Evolutionary conservation across 1,140 invertebrate genomes (phyloP).

Genomic region (Calephelis virginiensis): DNA sequence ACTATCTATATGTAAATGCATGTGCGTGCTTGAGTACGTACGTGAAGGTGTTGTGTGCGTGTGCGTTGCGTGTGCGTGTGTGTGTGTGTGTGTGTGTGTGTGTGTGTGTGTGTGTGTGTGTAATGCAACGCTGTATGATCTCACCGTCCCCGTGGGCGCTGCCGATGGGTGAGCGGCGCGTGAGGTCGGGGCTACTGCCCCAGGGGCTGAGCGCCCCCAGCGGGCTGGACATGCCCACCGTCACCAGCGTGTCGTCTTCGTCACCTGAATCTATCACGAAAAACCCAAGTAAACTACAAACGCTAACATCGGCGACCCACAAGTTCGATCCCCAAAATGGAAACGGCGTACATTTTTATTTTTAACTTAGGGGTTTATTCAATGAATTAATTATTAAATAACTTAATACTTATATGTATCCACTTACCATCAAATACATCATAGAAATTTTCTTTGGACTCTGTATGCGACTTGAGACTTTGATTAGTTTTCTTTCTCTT

Average conservation of each 20-base stretch:
- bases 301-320: too few relatives aligned
- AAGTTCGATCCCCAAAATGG: too few relatives aligned
- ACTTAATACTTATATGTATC: too few relatives aligned
- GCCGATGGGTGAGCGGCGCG: slow-evolving; percentile 46
- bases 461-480: slow-evolving; percentile 64
- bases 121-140: too few relatives aligned
- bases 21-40: too few relatives aligned
- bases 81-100: not conserved
- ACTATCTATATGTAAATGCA: too few relatives aligned
- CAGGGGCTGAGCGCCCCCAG: slow-evolving; percentile 63
- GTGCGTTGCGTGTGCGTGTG: not conserved
- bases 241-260: slow-evolving; percentile 77
- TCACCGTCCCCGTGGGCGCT: slow-evolving; percentile 38
- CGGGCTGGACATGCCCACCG: slow-evolving; percentile 66
- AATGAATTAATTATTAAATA: too few relatives aligned
- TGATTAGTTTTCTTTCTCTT: slow-evolving; percentile 57
- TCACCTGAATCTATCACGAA: slow-evolving; percentile 45
- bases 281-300: too few relatives aligned
- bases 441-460: slow-evolving; percentile 82
- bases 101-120: not conserved
- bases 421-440: slow-evolving; percentile 84
- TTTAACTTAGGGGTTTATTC: too few relatives aligned
- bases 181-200: slow-evolving; percentile 59
- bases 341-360: too few relatives aligned
- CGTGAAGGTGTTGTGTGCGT: too few relatives aligned